These are phyloP conservation scores for Lycodopsis pacificus DNA, from an alignment of 2,797 vertebrate species.

Conservation along the genomic window DNA sequence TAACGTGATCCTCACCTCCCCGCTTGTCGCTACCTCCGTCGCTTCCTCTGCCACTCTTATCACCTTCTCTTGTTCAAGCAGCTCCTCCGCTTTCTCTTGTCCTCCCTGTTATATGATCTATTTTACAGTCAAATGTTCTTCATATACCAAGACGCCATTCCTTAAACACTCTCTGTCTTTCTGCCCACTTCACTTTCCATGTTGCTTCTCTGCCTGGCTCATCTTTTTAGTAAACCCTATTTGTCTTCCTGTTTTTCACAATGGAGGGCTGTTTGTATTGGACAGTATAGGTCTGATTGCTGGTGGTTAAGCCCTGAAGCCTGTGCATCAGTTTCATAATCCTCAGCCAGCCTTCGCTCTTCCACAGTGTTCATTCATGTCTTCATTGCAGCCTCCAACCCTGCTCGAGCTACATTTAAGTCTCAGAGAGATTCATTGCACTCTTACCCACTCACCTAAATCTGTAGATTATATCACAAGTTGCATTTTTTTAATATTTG, in stretches of 20 bases:
- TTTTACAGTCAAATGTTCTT: constrained; percentile 6
- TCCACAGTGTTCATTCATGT: constrained; percentile 28
- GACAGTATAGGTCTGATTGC: constrained; percentile 23
- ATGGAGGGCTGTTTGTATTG: constrained; percentile 12
- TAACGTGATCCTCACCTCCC: constrained; percentile 25
- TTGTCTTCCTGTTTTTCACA: constrained; percentile 10
- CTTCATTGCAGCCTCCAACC: constrained; percentile 18
- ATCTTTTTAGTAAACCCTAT: neutral
- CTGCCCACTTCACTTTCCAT: neutral
- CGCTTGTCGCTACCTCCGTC: neutral
- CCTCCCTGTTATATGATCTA: neutral
- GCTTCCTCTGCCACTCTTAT: constrained; percentile 19
- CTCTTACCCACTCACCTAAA: constrained; percentile 4
- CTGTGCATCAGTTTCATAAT: constrained; percentile 54
- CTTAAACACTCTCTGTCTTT: neutral
- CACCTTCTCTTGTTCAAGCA: constrained; percentile 27
- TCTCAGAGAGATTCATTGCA: constrained; percentile 4
- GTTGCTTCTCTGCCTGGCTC: neutral
- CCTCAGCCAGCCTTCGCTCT: constrained; percentile 26
- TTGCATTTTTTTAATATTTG: neutral
- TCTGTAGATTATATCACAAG: constrained; percentile 8
- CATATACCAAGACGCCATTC: neutral
- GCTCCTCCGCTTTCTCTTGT: neutral
- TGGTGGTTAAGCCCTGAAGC: constrained; percentile 44
- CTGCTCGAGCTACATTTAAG: neutral